Evolutionary conservation across 2,113 vertebrate genomes (phyloP), one percentile per base, ranked within the genome.

Genomic region (Cinclus cinclus): DNA sequence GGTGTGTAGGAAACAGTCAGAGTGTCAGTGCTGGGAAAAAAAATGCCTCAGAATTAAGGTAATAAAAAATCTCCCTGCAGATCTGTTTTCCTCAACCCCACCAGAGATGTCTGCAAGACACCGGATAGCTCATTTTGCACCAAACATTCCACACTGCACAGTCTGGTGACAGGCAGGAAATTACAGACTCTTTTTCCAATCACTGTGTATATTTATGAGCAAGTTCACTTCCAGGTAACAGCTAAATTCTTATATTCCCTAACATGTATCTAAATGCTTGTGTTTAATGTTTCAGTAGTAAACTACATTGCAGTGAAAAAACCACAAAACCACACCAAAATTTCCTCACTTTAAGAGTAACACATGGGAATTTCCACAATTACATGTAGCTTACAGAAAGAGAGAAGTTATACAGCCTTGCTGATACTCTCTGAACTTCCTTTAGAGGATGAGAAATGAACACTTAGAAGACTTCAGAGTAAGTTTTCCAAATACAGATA

Each of bases 141-240:
- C 24, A n/a, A 60, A 49, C 67, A 60, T 94, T 80, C 83, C 83
- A 67, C 37, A 2, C 49, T 18, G 59, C 64, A 12, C 7, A 50
- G 50, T 69, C 69, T 55, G 69, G 22, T 69, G 94, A 81, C 8
- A 1, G n/a, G 59, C 93, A 95, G 90, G 95, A 96, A 95, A 91
- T 95, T 42, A 91, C 89, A 92, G 93, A 41, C 76, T 65, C 65
- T 74, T 83, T 83, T 81, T 80, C 75, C 2, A 3, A 47, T 41
- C 83, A 42, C 60, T 15, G 10, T 13, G 35, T 42, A 2, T 42
- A 73, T 70, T 94, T 91, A 81, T 31, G 64, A 81, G 53, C 4
- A 59, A 63, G 33, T 31, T 82, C 67, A 63, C 33, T 89, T 91
- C 42, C 81, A 93, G 74, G 81, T 89, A 89, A 74, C 44, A 71